Evolutionary conservation across 2,888 invertebrate species (phyloP).

Genomic region (Tinea pellionella): DNA sequence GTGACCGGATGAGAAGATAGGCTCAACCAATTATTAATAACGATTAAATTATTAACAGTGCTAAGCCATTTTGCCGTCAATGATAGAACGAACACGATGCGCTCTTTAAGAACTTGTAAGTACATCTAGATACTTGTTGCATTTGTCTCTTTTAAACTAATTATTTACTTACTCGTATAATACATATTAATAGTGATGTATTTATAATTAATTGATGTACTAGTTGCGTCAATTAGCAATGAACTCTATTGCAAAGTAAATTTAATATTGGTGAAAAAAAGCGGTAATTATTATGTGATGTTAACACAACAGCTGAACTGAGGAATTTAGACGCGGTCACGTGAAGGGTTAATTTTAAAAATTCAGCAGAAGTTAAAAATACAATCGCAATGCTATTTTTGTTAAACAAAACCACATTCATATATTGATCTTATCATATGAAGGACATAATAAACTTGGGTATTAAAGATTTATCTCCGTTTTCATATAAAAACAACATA

Average conservation of each 20-base stretch:
- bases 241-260: no score
- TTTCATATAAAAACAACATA: not conserved
- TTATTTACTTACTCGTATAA: no score
- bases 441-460: not conserved
- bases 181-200: no score
- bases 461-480: slow-evolving; percentile 6
- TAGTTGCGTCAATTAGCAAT: no score
- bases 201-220: no score
- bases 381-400: not conserved
- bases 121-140: not conserved
- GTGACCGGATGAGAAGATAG: slow-evolving; percentile 41
- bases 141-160: not conserved
- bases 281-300: no score
- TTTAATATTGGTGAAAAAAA: no score
- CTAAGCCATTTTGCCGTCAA: not conserved
- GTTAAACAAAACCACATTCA: not conserved
- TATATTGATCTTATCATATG: not conserved
- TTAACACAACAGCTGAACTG: no score
- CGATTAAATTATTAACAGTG: slow-evolving; percentile 11
- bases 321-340: no score
- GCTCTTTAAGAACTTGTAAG: not conserved
- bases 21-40: slow-evolving; percentile 34
- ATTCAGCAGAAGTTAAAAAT: no score
- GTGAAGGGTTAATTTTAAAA: no score
- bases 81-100: not conserved